These are phyloP conservation scores for Thaumetopoea pityocampa DNA, from an alignment of 1,140 invertebrate genomes.

Conservation along the genomic window DNA sequence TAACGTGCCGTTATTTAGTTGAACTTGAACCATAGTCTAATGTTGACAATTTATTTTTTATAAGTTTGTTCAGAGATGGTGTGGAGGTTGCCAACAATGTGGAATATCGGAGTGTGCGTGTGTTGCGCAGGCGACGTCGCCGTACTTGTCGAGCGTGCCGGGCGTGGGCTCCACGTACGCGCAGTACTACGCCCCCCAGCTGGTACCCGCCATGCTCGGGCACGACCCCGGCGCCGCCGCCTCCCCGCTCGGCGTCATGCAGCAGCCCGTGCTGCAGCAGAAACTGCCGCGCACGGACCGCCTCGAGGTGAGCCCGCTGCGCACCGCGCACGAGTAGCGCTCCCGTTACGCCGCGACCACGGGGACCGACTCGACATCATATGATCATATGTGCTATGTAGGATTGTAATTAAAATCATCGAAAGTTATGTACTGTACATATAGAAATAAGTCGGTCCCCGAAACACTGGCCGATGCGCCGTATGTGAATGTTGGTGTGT, in stretches of 20 bases:
- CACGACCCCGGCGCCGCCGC: conserved; percentile 87
- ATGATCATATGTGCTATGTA: too few relatives aligned
- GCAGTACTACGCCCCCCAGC: conserved; percentile 90
- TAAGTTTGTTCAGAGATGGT: too few relatives aligned
- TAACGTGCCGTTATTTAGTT: too few relatives aligned
- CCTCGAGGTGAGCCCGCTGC: conserved; percentile 87
- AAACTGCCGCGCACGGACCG: conserved; percentile 96
- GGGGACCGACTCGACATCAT: conserved; percentile 56
- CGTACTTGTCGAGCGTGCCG: conserved; percentile 92
- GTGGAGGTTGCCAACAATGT: too few relatives aligned
- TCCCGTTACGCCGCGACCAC: conserved; percentile 47
- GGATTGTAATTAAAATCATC: neutral
- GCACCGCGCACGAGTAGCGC: conserved; percentile 39
- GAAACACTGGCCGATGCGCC: conserved; percentile 35
- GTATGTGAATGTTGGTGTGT: conserved; percentile 47
- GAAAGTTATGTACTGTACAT: neutral
- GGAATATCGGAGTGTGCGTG: too few relatives aligned
- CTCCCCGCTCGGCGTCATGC: conserved; percentile 81
- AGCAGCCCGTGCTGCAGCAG: conserved; percentile 90
- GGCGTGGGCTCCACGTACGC: conserved; percentile 89
- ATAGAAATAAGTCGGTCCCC: conserved; percentile 40
- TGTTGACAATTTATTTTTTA: too few relatives aligned
- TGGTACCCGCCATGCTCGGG: conserved; percentile 89
- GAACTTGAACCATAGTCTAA: too few relatives aligned
- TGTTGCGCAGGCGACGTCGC: conserved; percentile 86